phyloP scores from a whole-genome alignment of 2,113 vertebrate genomes.

The Callocephalon fimbriatum region DNA sequence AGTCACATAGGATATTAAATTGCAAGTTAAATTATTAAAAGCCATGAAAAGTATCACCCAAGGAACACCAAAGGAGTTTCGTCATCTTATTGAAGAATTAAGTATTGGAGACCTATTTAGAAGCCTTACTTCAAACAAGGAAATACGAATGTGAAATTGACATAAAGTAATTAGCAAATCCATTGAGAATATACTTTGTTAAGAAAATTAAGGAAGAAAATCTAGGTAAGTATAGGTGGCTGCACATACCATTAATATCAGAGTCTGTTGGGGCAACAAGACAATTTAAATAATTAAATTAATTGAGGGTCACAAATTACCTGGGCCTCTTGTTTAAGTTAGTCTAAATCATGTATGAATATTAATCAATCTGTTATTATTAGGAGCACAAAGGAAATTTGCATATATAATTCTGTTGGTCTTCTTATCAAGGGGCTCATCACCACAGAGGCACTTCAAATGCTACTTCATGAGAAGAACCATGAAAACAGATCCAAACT shows the following conservation, averaged over 20 bases:
- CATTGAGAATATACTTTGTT: background rate
- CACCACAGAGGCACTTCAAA: background rate
- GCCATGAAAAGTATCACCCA: background rate
- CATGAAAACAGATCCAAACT: background rate
- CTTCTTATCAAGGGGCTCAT: background rate
- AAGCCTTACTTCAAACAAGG: background rate
- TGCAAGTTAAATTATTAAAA: background rate
- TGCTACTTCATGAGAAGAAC: background rate
- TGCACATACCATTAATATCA: background rate
- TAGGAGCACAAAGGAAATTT: background rate
- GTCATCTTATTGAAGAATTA: background rate
- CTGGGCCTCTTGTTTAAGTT: background rate
- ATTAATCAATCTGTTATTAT: slow-evolving; percentile 7
- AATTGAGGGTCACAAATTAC: background rate
- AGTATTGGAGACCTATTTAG: background rate
- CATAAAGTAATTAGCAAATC: background rate
- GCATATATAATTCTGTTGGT: background rate
- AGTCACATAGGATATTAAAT: background rate
- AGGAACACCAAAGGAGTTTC: background rate
- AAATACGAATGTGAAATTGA: background rate
- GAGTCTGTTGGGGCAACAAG: background rate
- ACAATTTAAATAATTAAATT: slow-evolving; percentile 13
- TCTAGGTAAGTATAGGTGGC: background rate
- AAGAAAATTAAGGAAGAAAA: background rate
- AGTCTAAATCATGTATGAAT: background rate